A percentile compares a stretch with the other conserved stretches of the same genome.
Evolutionary conservation across 1,140 invertebrate genomes (phyloP).

Genomic region (Neodiprion pinetum): DNA sequence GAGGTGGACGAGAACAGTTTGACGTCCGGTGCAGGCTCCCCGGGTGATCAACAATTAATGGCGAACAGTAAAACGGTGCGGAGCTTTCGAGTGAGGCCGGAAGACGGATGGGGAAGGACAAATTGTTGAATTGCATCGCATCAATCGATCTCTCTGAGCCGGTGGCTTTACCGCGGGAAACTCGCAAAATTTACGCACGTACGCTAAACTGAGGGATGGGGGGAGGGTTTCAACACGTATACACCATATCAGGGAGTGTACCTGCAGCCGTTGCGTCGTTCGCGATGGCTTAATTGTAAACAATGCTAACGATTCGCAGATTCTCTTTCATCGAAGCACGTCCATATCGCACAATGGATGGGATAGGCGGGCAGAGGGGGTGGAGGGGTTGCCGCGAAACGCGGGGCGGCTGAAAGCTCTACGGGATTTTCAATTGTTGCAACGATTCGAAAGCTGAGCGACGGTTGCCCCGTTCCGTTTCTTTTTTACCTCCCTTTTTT

Average conservation of each 20-base stretch:
- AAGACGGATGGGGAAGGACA: conserved; percentile 16
- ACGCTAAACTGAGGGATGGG: no score
- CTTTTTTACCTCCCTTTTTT: not conserved
- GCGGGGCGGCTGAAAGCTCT: not conserved
- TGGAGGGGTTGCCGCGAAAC: no score
- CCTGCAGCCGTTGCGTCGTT: not conserved
- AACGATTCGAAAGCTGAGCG: not conserved
- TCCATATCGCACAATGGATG: not conserved
- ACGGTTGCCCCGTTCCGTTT: not conserved
- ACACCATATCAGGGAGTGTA: no score
- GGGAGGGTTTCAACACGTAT: no score
- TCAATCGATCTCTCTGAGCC: conserved; percentile 5
- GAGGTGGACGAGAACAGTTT: not conserved
- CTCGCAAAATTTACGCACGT: not conserved
- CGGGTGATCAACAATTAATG: conserved; percentile 21
- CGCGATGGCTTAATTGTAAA: not conserved
- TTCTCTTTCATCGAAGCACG: not conserved
- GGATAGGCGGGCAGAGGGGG: not conserved
- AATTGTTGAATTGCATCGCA: conserved; percentile 11
- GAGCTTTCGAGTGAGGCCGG: not conserved
- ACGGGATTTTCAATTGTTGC: not conserved
- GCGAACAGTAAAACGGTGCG: conserved; percentile 13
- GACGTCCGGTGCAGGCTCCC: conserved; percentile 3
- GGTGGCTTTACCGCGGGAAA: not conserved
- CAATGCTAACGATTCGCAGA: conserved; percentile 4